Percentiles rank a stretch among this genome's conserved stretches.
These are phyloP conservation scores for Pelvicachromis taeniatus DNA, from an alignment of 2,113 vertebrate species.

Conservation along the genomic window DNA sequence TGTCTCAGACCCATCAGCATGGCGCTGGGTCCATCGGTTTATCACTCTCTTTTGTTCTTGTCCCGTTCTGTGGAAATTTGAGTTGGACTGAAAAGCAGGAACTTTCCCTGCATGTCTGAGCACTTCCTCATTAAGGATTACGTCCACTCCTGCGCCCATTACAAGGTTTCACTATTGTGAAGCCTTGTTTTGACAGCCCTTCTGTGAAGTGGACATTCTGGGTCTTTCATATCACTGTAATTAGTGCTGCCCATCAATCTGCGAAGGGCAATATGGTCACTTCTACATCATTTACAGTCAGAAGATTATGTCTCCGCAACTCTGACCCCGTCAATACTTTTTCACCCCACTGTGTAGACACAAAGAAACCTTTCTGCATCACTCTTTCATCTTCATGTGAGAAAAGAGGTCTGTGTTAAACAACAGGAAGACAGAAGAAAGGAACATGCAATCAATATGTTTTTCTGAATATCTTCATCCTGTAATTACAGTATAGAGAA, in stretches of 20 bases:
- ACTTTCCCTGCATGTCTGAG: no score
- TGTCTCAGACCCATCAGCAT: not conserved
- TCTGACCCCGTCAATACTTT: not conserved
- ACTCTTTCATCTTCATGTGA: not conserved
- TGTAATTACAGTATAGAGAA: not conserved
- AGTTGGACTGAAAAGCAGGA: no score
- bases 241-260: no score
- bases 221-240: no score
- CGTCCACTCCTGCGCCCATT: not conserved
- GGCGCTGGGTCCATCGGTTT: not conserved
- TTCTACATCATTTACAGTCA: no score
- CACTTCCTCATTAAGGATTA: no score
- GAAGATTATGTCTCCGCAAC: not conserved
- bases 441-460: not conserved
- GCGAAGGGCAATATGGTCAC: no score
- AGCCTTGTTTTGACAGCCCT: not conserved
- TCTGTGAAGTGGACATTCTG: not conserved
- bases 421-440: conserved; percentile 5
- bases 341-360: not conserved
- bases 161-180: not conserved
- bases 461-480: not conserved
- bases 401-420: conserved; percentile 37
- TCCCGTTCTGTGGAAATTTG: not conserved
- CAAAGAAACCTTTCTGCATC: not conserved
- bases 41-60: not conserved